phyloP scores from a whole-genome alignment of 2,113 vertebrate species.

The Dipodomys spectabilis region DNA sequence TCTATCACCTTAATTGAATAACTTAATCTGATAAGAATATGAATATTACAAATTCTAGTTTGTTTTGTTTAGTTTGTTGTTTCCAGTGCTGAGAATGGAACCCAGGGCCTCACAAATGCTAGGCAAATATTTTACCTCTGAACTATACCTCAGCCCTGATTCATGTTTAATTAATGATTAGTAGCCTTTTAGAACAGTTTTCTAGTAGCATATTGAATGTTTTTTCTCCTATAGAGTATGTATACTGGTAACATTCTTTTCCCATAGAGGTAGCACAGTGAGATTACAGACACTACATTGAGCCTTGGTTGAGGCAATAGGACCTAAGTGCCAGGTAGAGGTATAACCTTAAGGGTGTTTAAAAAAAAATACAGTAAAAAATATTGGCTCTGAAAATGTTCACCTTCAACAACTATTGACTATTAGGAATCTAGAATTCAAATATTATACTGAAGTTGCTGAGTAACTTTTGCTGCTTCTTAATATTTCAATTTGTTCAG shows the following conservation, averaged over 20 bases:
- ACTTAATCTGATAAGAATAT: neutral
- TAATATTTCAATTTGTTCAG: neutral
- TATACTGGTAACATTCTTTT: neutral
- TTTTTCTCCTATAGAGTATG: fast-evolving
- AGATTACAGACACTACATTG: neutral
- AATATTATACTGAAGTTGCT: neutral
- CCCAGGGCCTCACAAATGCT: neutral
- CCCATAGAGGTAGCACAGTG: neutral
- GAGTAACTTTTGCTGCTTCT: no score
- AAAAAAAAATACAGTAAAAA: neutral
- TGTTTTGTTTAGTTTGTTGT: neutral
- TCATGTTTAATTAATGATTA: neutral
- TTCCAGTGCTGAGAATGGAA: neutral
- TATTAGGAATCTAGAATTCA: neutral
- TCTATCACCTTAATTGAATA: neutral
- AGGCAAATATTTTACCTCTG: neutral
- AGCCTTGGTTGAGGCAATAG: neutral
- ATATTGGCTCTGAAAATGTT: no score
- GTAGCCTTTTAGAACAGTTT: neutral
- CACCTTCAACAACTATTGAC: neutral
- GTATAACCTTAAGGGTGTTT: neutral
- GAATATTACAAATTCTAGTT: neutral
- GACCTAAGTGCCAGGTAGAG: neutral
- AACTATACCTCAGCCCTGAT: neutral
- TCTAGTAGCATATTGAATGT: neutral